phyloP scores from a whole-genome alignment of 2,113 vertebrate species.

The Pangasianodon gigas region DNA sequence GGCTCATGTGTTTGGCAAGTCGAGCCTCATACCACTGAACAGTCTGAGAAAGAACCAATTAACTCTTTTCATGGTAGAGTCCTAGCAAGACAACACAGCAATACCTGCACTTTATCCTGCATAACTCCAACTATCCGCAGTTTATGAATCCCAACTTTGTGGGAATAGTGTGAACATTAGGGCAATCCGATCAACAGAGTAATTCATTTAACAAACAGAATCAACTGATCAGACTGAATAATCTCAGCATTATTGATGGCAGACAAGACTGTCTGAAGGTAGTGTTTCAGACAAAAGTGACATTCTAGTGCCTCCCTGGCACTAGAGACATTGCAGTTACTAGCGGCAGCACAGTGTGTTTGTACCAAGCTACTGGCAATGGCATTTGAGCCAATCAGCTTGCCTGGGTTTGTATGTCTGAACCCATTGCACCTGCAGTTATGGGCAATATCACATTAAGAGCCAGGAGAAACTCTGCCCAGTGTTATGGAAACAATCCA shows the following conservation, averaged over 20 bases:
- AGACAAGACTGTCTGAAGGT: not conserved
- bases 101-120: not conserved
- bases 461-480: not conserved
- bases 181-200: not conserved
- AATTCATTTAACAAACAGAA: not conserved
- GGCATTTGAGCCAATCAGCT: not conserved
- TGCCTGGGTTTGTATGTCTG: not conserved
- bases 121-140: not conserved
- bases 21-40: not conserved
- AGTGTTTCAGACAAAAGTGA: not conserved
- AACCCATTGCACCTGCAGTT: not conserved
- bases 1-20: not conserved
- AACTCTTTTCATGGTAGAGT: not conserved
- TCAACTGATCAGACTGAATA: not conserved
- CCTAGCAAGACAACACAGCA: not conserved
- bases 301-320: not conserved
- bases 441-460: slow-evolving; percentile 5
- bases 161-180: not conserved
- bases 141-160: not conserved
- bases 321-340: not conserved
- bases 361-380: not conserved
- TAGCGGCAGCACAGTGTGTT: not conserved
- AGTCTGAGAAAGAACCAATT: not conserved
- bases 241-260: too few relatives aligned
- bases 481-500: not conserved